Evolutionary conservation across 1,140 invertebrate species (phyloP).

Genomic region (Bombus pascuorum): DNA sequence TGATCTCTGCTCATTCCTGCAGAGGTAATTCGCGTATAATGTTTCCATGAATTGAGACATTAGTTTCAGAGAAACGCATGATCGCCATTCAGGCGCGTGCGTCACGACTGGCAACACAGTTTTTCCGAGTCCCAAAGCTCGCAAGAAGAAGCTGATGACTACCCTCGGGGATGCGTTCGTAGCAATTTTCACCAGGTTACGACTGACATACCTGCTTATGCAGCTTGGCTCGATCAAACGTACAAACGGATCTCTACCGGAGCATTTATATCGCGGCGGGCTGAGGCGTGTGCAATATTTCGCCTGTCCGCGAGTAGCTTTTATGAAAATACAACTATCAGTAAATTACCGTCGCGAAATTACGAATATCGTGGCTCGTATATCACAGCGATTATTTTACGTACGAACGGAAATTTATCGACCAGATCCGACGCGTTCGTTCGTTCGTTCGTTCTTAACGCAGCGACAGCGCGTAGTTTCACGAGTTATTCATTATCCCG

Average conservation of each 20-base stretch:
- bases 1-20: not conserved
- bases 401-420: conserved; percentile 55
- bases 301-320: conserved; percentile 49
- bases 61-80: conserved; percentile 33
- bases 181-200: conserved; percentile 61
- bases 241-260: conserved; percentile 26
- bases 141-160: conserved; percentile 45
- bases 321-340: conserved; percentile 48
- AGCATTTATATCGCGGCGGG: conserved; percentile 56
- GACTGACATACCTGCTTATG: conserved; percentile 53
- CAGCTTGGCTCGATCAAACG: conserved; percentile 36
- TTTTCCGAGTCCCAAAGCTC: not conserved
- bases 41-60: conserved; percentile 62
- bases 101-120: not conserved
- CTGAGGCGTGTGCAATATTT: conserved; percentile 56
- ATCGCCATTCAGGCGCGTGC: not conserved
- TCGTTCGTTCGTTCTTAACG: conserved; percentile 18
- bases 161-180: conserved; percentile 31
- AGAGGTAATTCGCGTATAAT: conserved; percentile 33
- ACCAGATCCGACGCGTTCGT: not conserved
- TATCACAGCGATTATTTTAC: conserved; percentile 55
- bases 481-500: not conserved
- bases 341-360: conserved; percentile 63
- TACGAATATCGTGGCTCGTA: conserved; percentile 60
- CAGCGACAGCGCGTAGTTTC: conserved; percentile 16